Evolutionary conservation across 2,888 invertebrate genomes (phyloP), one percentile per base, ranked within the genome.

Genomic region (Thymelicus acteon): DNA sequence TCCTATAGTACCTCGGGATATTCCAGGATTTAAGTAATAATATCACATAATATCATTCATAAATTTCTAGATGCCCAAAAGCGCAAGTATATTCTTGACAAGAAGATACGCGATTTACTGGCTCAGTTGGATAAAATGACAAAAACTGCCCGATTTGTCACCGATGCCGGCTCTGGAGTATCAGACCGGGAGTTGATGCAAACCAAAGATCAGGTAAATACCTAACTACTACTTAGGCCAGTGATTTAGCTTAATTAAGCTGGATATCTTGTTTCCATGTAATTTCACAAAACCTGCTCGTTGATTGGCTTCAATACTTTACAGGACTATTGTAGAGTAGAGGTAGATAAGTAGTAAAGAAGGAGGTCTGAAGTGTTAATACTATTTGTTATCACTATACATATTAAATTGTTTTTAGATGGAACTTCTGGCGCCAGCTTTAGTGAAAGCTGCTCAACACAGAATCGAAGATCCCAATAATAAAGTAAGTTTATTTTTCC

Each of bases 91-190:
- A 96, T 98, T 76, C 97, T 99, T 85, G 96, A 97, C 74, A 97
- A 97, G 77, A 98, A 97, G 90, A 97, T 99, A 12, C 96, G 96
- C 0, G 96, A 96, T 73, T 94, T 99, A 74, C 96, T 97, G 78
- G 96, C 96, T 0, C 98, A 99, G 82, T 96, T 98, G 13, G 96
- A 96, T 72, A 95, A 98, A 47, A 97, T 98, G 40, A 97, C 97
- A 0, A 96, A 96, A 81, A 99, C 99, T 0, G 98, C 98, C 0
- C 95, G 97, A 47, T 96, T 98, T 95, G 98, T 99, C 8, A 99
- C 89, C 0, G 80, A 82, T 76, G 81, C 87, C 0, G 85, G 82
- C 24, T 44, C 54, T 6, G 40, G n/a, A 19, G 52, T 24, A 24
- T 52, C 67, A 2, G 44, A 75, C 13, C 61, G 72, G 0, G 84